Conservation (phyloP, 1,140 invertebrate genomes). For the Acromyrmex echinatior region DNA sequence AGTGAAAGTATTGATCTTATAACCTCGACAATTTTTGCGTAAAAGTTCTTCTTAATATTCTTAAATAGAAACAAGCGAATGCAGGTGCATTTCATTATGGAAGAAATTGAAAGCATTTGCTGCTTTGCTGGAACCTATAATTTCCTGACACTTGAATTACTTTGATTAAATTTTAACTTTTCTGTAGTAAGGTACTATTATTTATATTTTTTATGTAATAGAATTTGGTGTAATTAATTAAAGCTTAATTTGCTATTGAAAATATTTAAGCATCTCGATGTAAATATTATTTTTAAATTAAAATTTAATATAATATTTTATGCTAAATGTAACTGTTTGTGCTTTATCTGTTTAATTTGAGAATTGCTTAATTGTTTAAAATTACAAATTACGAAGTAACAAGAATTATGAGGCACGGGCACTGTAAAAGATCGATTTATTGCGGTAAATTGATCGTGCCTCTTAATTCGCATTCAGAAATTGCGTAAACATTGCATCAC, state of each 20-base stretch:
- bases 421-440: conserved; percentile 14
- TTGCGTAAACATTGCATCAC: conserved; percentile 58
- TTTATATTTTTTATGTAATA: background rate
- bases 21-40: background rate
- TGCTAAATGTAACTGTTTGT: background rate
- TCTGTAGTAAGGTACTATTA: background rate
- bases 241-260: background rate
- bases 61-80: background rate
- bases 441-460: conserved; percentile 8
- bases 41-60: too few species aligned
- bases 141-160: conserved; percentile 5
- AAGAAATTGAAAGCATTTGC: conserved; percentile 9
- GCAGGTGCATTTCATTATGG: background rate
- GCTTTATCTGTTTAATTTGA: background rate
- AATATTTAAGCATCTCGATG: background rate
- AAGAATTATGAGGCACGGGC: background rate
- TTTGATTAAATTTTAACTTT: conserved; percentile 10
- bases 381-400: background rate
- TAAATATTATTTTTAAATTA: background rate
- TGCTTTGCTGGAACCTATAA: background rate
- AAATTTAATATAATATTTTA: background rate
- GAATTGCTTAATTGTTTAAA: background rate
- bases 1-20: conserved; percentile 40
- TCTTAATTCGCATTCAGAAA: background rate
- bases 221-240: background rate